Evolutionary conservation across 2,113 vertebrate species (phyloP), one percentile per base, ranked within the genome.

Genomic region (Cyanistes caeruleus): DNA sequence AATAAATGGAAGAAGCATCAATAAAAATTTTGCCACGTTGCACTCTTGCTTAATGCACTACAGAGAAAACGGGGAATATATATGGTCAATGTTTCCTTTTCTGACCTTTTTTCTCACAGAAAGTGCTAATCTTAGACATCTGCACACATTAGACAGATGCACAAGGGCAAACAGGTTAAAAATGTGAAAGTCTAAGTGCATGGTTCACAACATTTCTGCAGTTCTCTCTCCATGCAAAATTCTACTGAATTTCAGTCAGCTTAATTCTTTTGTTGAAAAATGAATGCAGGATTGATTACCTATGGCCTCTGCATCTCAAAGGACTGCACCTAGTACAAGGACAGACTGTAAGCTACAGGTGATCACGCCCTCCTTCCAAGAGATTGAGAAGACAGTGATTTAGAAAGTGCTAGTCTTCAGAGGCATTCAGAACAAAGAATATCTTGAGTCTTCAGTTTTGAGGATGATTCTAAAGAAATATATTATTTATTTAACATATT

Each of bases 231-330:
- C 69, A 76, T 5, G 35, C 11, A 93, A 89, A 93, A 79, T 67
- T 73, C 43, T 51, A 81, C 35, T 70, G 72, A 75, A 48, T 79
- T 88, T 69, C 72, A 84, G 51, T 52, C 37, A 76, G 68, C 88
- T 69, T 85, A 73, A 82, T 60, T 85, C 39, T 93, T 95, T 86
- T 73, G 63, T 76, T 69, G 52, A 69, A 90, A 94, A 92, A 74
- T 51, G 28, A 88, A 77, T 74, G 76, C 30, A 59, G 59, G 59
- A 74, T 63, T 92, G 59, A 93, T 94, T 80, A 60, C 10, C 37
- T 76, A 21, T 51, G 20, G 74, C 55, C 67, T 89, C 74, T 58
- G 41, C 84, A 75, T 64, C 49, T 82, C 70, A 72, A 93, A 82
- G 46, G 19, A 72, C 53, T 48, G 4, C 41, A 74, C 33, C n/a